phyloP scores from a whole-genome alignment of 2,888 invertebrate species.

The Drosophila paranaensis region DNA sequence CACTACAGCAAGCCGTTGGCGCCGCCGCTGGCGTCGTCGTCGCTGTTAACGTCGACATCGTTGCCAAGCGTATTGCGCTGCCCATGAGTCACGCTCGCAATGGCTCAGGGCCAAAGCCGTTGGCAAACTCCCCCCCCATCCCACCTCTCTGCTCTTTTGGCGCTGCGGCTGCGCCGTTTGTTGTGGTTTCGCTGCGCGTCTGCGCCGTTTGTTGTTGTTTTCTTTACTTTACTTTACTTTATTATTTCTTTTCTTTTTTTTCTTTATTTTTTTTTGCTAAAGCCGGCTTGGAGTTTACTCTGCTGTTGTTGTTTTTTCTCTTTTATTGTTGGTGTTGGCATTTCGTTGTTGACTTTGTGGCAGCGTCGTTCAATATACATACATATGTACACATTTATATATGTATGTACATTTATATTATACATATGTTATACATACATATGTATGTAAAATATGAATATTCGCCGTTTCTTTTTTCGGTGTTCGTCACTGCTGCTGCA shows the following conservation, averaged over 20 bases:
- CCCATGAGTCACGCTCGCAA: slow-evolving; percentile 46
- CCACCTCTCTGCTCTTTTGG: neutral
- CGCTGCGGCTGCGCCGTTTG: slow-evolving; percentile 65
- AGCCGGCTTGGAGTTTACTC: slow-evolving; percentile 66
- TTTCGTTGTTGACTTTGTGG: slow-evolving; percentile 55
- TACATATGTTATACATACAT: slow-evolving; percentile 5
- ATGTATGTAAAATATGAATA: slow-evolving; percentile 28
- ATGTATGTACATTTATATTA: slow-evolving; percentile 3
- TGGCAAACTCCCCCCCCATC: neutral
- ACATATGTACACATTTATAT: neutral
- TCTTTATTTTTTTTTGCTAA: slow-evolving; percentile 42
- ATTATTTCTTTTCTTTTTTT: slow-evolving; percentile 10
- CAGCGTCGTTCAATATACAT: slow-evolving; percentile 27
- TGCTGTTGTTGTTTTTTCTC: slow-evolving; percentile 41
- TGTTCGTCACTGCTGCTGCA: slow-evolving; percentile 23
- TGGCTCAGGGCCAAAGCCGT: slow-evolving; percentile 48
- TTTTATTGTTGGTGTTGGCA: slow-evolving; percentile 42
- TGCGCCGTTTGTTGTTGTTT: slow-evolving; percentile 48
- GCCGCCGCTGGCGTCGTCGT: slow-evolving; percentile 43
- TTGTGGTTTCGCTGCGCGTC: slow-evolving; percentile 63
- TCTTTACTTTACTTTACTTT: slow-evolving; percentile 19
- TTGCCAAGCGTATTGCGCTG: slow-evolving; percentile 28
- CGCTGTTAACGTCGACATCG: slow-evolving; percentile 4
- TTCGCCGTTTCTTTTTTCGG: slow-evolving; percentile 29
- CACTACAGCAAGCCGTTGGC: slow-evolving; percentile 54